Evolutionary conservation across 1,140 invertebrate species (phyloP).

Genomic region (Aphis gossypii): DNA sequence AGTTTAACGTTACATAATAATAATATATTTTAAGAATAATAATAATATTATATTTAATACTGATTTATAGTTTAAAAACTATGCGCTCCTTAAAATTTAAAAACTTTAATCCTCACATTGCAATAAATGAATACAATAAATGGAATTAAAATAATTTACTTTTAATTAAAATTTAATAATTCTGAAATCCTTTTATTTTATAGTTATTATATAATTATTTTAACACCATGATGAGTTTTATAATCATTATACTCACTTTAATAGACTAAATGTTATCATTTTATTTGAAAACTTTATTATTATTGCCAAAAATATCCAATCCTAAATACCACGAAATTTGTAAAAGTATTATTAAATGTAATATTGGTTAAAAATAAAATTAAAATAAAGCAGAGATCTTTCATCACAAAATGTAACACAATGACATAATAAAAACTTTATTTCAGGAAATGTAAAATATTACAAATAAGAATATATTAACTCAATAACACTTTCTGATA

Average conservation of each 20-base stretch:
- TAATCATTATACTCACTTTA: not conserved
- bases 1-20: not conserved
- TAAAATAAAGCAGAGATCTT: not conserved
- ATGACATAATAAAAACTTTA: not conserved
- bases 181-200: not conserved
- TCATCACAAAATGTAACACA: not conserved
- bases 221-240: not conserved
- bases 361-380: not conserved
- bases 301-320: not conserved
- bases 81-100: not conserved
- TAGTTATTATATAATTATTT: not conserved
- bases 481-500: not conserved
- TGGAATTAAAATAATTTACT: not conserved
- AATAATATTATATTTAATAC: not conserved
- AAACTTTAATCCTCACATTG: not conserved
- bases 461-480: not conserved
- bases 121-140: not conserved
- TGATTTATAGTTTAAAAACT: not conserved
- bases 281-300: not conserved
- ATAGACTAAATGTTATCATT: not conserved
- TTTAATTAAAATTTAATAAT: not conserved
- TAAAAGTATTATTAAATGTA: not conserved
- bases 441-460: not conserved
- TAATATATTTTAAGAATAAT: not conserved
- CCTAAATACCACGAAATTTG: not conserved